Base-by-base conservation (phyloP, 23 tunicate species). In the Ascidia mentula region DNA sequence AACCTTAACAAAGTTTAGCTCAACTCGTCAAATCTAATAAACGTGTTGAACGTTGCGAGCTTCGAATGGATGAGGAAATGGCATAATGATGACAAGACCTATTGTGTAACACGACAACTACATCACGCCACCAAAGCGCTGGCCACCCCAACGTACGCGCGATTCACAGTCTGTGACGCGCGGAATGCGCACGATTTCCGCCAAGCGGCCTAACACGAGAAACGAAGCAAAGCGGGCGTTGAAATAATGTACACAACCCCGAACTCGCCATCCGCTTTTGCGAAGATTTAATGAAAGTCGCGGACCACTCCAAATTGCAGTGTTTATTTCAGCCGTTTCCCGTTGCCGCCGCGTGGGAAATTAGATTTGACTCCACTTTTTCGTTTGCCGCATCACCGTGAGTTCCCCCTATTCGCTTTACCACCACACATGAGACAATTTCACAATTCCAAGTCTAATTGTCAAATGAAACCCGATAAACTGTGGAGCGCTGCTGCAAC, bases 251-350 rank as follows among this genome's bases (percentile, higher is more conserved):
- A 53, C 65, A 53, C 65, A 53, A 53, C 28, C 4, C 28, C 65
- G 65, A 20, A 5, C 65, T 26, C 65, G 65, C 65, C 22, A 26
- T 9, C 65, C 13, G 24, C 24, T 53, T 26, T 53, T 28, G 65
- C 65, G 7, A 53, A 28, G 13, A 53, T 53, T 53, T 53, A 53
- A 53, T 53, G 65, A 53, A 53, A 53, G 65, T 53, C 65, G 65
- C 24, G 65, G 65, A n/a, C 65, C 65, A 53, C 65, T 53, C 65
- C 65, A 53, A 53, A 53, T 53, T 53, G 65, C 65, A 53, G 65
- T 53, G 65, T 53, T 53, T 53, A 53, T 53, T 53, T 53, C 65
- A 53, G 65, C 65, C 65, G 65, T 53, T 53, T 53, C 65, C 65
- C 65, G 65, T 53, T 53, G 22, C 24, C 65, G 65, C 65, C 65